Base-by-base conservation (phyloP, 2,888 invertebrate genomes). In the Cetonia aurata region DNA sequence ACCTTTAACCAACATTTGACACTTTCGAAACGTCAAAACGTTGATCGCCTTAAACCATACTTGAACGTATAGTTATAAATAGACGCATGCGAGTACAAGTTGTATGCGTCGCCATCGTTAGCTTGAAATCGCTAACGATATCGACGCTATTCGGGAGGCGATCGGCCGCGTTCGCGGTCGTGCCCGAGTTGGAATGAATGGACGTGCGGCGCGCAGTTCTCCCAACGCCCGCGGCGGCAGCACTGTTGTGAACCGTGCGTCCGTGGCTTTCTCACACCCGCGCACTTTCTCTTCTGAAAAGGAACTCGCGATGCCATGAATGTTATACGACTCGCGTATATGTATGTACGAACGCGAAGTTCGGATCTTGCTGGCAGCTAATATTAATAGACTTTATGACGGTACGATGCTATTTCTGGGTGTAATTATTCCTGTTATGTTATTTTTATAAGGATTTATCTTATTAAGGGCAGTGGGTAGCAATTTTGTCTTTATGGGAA, bases 21-120 rank as follows among this genome's bases (percentile, higher is more conserved):
- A 41, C 53, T 19, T n/a, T 19, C 53, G 17, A 12, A 25, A 55
- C 15, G 46, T 67, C 55, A 42, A 31, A 25, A 53, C 10, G 44
- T 41, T 13, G 13, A 6, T 69, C 33, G 50, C 69, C 60, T 74
- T 25, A 3, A 25, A 25, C 25, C 25, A 4, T 25, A 25, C 1
- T 25, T 25, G 4, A 25, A 25, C 25, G 25, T 25, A 25, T 25
- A 1, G 3, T 3, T 25, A 25, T 25, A 25, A 25, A 25, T 25
- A 25, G 4, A 3, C 4, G 4, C 19, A 80, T n/a, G 81, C 82
- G 83, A 82, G 83, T 83, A 82, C 81, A 80, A 80, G 81, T 82
- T 80, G 79, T 3, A 25, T 83, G 82, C 83, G 81, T 82, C 81
- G 79, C 77, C 79, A 77, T 79, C 75, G 76, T 78, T 79, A 78